Evolutionary conservation across 2,113 vertebrate genomes (phyloP).

Genomic region (Bos indicus): DNA sequence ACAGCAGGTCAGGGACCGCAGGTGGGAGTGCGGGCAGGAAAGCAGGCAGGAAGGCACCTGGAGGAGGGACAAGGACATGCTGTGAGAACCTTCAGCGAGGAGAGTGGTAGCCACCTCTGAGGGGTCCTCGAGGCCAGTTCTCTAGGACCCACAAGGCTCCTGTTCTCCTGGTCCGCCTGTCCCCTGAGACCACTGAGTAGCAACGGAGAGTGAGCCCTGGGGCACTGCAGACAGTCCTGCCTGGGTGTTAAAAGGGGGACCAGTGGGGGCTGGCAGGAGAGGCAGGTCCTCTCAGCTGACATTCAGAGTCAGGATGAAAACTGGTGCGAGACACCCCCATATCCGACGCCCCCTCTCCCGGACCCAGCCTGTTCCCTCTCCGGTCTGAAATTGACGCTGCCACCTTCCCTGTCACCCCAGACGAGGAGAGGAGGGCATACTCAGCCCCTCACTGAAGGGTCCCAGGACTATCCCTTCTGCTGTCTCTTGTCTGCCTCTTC

Average conservation of each 20-base stretch:
- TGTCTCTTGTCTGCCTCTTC: neutral
- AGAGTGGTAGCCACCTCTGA: neutral
- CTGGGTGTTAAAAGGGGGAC: rapidly evolving
- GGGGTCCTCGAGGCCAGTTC: too few species aligned
- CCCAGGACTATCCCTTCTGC: too few species aligned
- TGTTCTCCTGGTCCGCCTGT: too few species aligned
- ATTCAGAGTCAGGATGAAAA: too few species aligned
- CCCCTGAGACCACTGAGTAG: too few species aligned
- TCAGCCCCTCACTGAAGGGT: neutral
- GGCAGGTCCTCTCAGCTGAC: too few species aligned
- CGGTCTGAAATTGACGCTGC: neutral
- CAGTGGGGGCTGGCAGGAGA: rapidly evolving
- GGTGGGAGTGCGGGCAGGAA: neutral
- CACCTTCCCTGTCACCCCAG: neutral
- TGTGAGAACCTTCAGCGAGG: neutral
- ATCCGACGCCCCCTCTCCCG: rapidly evolving
- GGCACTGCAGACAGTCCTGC: neutral
- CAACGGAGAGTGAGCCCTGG: too few species aligned
- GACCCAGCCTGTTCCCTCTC: too few species aligned
- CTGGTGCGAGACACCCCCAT: too few species aligned
- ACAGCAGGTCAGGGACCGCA: neutral
- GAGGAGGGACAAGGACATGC: neutral
- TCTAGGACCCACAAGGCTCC: too few species aligned
- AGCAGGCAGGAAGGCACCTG: neutral
- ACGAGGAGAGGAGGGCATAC: neutral